phyloP scores from a whole-genome alignment of 2,797 vertebrate species.

The Danio albolineatus region DNA sequence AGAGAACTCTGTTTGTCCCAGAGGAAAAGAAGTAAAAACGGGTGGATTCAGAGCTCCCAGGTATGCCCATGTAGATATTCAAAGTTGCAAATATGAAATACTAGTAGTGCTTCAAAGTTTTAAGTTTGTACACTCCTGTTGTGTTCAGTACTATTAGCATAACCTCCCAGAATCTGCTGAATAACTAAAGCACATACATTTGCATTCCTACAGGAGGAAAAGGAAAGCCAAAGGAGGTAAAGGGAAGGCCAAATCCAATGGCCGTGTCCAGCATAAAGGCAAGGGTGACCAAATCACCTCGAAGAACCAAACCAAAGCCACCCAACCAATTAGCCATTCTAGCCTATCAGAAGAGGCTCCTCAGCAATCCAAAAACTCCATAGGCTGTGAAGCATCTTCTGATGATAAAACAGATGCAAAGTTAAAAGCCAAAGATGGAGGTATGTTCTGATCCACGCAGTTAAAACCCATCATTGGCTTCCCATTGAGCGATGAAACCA shows the following conservation, averaged over 20 bases:
- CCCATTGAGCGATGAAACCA: background rate
- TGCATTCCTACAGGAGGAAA: slow-evolving; percentile 73
- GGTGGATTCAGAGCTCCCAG: slow-evolving; percentile 79
- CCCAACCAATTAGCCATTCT: slow-evolving; percentile 59
- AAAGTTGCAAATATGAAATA: background rate
- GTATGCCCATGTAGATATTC: slow-evolving; percentile 62
- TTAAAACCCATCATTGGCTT: background rate
- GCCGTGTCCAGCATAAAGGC: slow-evolving; percentile 69
- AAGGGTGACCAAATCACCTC: slow-evolving; percentile 52
- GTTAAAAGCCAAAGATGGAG: slow-evolving; percentile 53
- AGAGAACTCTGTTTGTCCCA: slow-evolving; percentile 70
- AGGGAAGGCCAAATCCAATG: slow-evolving; percentile 74
- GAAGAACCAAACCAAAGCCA: slow-evolving; percentile 70
- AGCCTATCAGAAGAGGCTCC: slow-evolving; percentile 55
- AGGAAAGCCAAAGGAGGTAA: slow-evolving; percentile 79
- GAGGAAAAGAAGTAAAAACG: slow-evolving; percentile 77
- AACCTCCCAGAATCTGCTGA: background rate
- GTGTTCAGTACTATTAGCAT: background rate
- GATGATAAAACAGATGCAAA: slow-evolving; percentile 49
- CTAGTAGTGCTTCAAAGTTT: background rate
- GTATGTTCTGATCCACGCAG: slow-evolving; percentile 57
- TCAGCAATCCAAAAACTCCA: slow-evolving; percentile 52
- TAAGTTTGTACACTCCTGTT: too few relatives aligned
- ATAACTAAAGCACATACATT: background rate
- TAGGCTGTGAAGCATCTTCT: slow-evolving; percentile 17